Evolutionary conservation across 2,113 vertebrate genomes (phyloP).

Genomic region (Odocoileus hemionus): DNA sequence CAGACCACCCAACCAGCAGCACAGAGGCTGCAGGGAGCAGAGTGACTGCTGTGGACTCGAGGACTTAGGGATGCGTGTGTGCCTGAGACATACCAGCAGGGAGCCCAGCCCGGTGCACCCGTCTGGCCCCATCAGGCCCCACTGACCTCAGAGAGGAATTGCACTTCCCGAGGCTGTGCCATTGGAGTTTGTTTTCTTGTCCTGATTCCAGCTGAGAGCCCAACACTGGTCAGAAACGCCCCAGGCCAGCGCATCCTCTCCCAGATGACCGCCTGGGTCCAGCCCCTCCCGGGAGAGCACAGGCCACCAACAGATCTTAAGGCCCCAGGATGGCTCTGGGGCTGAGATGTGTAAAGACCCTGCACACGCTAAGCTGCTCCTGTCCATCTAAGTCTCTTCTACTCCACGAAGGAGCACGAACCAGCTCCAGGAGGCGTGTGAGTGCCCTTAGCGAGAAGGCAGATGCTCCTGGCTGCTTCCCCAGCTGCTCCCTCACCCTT

Average conservation of each 20-base stretch:
- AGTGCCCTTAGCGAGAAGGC: no score
- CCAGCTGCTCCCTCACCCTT: no score
- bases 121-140: background rate
- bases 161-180: background rate
- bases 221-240: background rate
- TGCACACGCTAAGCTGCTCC: background rate
- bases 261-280: background rate
- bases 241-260: background rate
- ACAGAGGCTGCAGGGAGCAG: background rate
- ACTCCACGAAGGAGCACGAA: background rate
- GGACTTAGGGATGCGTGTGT: accelerated
- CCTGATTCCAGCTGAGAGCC: background rate
- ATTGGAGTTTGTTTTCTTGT: background rate
- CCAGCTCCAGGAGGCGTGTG: background rate
- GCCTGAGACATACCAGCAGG: background rate
- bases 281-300: background rate
- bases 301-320: background rate
- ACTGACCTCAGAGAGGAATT: background rate
- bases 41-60: accelerated
- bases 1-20: background rate
- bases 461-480: background rate
- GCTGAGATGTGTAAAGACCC: background rate
- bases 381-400: background rate
- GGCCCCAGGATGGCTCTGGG: background rate
- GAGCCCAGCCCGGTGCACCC: background rate